phyloP scores from a whole-genome alignment of 1,140 invertebrate genomes.

The Conus ventricosus region DNA sequence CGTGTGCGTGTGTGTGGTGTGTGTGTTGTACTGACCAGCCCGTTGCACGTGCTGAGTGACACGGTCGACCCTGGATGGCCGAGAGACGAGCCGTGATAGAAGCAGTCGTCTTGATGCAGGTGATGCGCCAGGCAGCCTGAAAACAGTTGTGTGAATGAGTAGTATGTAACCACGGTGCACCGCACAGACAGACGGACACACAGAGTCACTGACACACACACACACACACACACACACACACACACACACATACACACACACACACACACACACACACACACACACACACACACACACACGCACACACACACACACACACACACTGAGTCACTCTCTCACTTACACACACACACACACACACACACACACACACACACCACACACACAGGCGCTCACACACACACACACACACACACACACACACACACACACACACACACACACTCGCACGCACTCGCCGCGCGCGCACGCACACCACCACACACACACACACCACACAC shows the following conservation, averaged over 20 bases:
- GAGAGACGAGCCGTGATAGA: slow-evolving; percentile 47
- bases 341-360: not conserved
- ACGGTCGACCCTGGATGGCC: slow-evolving; percentile 36
- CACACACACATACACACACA: too few species aligned
- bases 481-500: not conserved
- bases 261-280: too few species aligned
- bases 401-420: not conserved
- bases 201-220: not conserved
- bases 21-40: slow-evolving; percentile 38
- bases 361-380: slow-evolving; percentile 1
- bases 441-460: not conserved
- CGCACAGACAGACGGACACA: not conserved
- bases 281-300: too few species aligned
- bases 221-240: not conserved
- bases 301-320: not conserved
- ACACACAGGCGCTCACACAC: not conserved
- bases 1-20: too few species aligned
- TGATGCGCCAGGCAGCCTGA: slow-evolving; percentile 40
- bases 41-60: slow-evolving; percentile 48
- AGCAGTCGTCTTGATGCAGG: slow-evolving; percentile 35
- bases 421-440: not conserved
- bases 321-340: too few species aligned
- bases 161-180: not conserved
- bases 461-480: not conserved
- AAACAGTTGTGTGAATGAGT: not conserved